Percentiles rank a stretch among this genome's conserved stretches.
These are phyloP conservation scores for Cotesia glomerata DNA, from an alignment of 1,140 invertebrate genomes.

Conservation along the genomic window DNA sequence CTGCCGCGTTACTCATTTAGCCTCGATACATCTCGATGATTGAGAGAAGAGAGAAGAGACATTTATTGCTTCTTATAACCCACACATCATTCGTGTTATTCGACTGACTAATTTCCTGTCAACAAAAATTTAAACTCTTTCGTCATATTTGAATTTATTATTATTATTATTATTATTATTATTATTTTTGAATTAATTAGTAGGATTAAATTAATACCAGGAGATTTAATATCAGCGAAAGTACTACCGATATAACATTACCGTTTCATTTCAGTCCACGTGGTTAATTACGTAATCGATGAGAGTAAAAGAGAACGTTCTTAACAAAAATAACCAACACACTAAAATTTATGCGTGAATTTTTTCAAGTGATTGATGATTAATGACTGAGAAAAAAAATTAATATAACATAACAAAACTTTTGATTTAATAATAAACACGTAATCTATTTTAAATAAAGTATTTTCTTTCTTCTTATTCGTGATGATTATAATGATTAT, in stretches of 20 bases:
- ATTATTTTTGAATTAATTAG: not conserved
- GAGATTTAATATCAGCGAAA: not conserved
- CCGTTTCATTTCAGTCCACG: not conserved
- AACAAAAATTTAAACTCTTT: not conserved
- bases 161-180: not conserved
- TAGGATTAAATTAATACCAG: not conserved
- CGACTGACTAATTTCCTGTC: not conserved
- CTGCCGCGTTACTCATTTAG: conserved; percentile 13
- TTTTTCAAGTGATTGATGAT: not conserved
- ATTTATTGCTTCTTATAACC: not conserved
- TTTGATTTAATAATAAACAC: no score
- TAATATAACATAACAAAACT: no score
- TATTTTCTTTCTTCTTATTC: no score
- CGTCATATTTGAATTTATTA: not conserved
- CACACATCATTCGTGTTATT: not conserved
- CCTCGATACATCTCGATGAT: conserved; percentile 17
- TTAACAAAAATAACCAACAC: not conserved
- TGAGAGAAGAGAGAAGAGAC: not conserved
- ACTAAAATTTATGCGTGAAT: not conserved
- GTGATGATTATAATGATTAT: no score
- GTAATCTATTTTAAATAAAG: no score
- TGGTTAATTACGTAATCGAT: conserved; percentile 28
- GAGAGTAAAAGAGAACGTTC: conserved; percentile 22
- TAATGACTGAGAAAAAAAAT: no score
- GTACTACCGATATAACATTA: not conserved